Evolutionary conservation across 2,888 invertebrate genomes (phyloP), one percentile per base, ranked within the genome.

Genomic region (Heliconius sara): DNA sequence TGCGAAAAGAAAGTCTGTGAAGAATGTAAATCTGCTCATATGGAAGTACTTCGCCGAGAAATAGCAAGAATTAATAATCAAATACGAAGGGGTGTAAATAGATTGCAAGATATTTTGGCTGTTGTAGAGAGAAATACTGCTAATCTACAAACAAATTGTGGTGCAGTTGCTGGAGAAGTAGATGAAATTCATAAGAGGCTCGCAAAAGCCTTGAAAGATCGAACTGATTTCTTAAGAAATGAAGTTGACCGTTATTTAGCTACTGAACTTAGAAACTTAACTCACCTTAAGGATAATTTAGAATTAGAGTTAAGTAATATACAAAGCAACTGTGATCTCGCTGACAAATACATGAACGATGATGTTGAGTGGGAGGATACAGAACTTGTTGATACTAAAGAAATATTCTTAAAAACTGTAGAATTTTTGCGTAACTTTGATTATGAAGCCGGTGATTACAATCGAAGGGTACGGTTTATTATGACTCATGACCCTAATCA

Each of bases 1-100:
- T 99, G 99, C 94, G 99, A 99, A 89, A 99, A 99, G 90, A 98
- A 99, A 95, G 97, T 99, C 83, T 99, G 99, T 93, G 97, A 98
- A 85, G 99, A 99, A 89, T 99, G 99, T 95, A 99, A 99, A 92
- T 97, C 97, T 80, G 98, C 99, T 22, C 99, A 99, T 92, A 98
- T 99, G 97, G 99, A 99, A 91, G 99, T 99, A 84, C 95, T 99
- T 81, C 97, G 99, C 85, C 96, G 99, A 80, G 99, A 99, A 96
- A 98, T 99, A 70, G 96, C 97, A 82, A 96, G 99, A 88, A 97
- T 99, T 80, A 97, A 98, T 89, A 98, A 98, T 90, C 98, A 98
- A 96, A 97, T 98, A 82, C 96, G 98, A 80, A 96, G 99, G 87
- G 98, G 98, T 76, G 94, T 99, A 79, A 98, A 98, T 91, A 96